These are phyloP conservation scores for Hypena proboscidalis DNA, from an alignment of 2,888 invertebrate genomes.

Conservation along the genomic window DNA sequence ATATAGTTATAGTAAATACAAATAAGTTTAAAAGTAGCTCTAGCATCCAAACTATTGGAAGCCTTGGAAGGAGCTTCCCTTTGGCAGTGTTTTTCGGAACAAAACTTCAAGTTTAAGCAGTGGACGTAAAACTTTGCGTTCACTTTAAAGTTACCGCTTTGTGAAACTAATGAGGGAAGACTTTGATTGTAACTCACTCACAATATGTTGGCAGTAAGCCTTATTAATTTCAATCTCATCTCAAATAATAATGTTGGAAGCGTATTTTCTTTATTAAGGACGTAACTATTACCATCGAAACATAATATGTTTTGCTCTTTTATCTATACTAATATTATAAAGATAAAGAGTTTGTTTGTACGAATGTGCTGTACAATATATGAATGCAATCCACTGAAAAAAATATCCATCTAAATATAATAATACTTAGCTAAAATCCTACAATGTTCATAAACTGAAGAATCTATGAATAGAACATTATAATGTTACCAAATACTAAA, in stretches of 20 bases:
- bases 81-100: not conserved
- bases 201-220: too few relatives aligned
- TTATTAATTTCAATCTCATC: too few relatives aligned
- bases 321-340: not conserved
- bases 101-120: not conserved
- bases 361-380: too few relatives aligned
- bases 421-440: not conserved
- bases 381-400: too few relatives aligned
- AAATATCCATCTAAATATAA: not conserved
- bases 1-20: not conserved
- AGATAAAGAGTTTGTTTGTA: too few relatives aligned
- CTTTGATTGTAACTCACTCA: not conserved
- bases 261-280: too few relatives aligned
- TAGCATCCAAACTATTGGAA: not conserved
- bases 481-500: not conserved
- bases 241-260: too few relatives aligned
- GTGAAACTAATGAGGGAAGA: not conserved
- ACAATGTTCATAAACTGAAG: conserved; percentile 1
- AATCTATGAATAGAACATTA: conserved; percentile 6
- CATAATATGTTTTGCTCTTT: too few relatives aligned
- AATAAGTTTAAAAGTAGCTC: not conserved
- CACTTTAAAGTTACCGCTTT: not conserved
- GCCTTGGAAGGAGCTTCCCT: not conserved
- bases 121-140: not conserved
- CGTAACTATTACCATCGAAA: too few relatives aligned